phyloP scores from a whole-genome alignment of 2,113 vertebrate genomes.

The Pseudolaguvia tuberculata region DNA sequence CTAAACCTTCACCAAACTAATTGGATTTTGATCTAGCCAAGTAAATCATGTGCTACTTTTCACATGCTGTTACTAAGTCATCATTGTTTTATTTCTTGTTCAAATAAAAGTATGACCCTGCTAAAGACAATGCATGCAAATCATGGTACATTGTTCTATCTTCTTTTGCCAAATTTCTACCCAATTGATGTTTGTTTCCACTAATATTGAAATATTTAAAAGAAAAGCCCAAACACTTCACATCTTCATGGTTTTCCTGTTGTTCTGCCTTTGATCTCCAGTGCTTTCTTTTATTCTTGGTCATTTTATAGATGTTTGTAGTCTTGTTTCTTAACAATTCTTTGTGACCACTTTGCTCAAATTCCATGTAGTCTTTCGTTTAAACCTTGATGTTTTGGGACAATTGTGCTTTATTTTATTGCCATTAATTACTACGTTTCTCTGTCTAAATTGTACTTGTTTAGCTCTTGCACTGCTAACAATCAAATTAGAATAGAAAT shows the following conservation, averaged over 20 bases:
- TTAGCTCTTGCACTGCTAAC: conserved; percentile 44
- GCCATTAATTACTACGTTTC: conserved; percentile 24
- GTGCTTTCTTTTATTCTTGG: conserved; percentile 29
- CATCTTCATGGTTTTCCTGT: conserved; percentile 30
- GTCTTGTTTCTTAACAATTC: conserved; percentile 10
- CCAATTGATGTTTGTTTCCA: conserved; percentile 10
- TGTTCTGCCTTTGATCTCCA: conserved; percentile 23
- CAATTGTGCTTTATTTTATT: conserved; percentile 23
- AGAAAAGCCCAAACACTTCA: background rate
- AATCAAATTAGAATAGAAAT: conserved; percentile 54
- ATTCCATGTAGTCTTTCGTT: conserved; percentile 5
- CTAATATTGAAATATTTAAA: background rate
- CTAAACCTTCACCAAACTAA: background rate
- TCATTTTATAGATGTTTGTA: conserved; percentile 37
- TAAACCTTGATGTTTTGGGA: conserved; percentile 32
- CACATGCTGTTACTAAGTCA: conserved; percentile 19
- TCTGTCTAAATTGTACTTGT: conserved; percentile 40
- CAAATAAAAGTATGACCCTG: conserved; percentile 11
- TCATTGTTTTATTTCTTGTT: background rate
- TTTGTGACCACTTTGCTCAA: background rate
- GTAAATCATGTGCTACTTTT: conserved; percentile 12
- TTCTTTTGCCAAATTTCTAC: conserved; percentile 19
- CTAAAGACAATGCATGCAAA: background rate
- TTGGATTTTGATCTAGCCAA: conserved; percentile 16
- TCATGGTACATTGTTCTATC: conserved; percentile 11